These are phyloP conservation scores for Hassar affinis DNA, from an alignment of 2,113 vertebrate genomes.

Conservation along the genomic window DNA sequence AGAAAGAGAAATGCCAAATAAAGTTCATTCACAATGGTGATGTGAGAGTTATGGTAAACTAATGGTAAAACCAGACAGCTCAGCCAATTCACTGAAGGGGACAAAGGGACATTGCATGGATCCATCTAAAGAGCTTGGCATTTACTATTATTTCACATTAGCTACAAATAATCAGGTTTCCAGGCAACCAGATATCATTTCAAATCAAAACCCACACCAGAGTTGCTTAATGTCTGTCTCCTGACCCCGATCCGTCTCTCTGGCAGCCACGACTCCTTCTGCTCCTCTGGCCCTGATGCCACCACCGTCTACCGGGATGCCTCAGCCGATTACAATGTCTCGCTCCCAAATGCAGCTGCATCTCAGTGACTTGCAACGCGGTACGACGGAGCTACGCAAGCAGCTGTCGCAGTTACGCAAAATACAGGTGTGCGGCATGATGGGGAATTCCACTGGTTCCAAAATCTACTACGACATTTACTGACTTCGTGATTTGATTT, in stretches of 20 bases:
- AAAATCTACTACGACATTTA: background rate
- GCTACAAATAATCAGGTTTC: background rate
- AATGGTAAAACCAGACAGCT: background rate
- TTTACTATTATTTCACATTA: background rate
- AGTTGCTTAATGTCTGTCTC: background rate
- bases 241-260: constrained; percentile 22
- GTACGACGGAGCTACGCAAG: constrained; percentile 85
- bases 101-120: background rate
- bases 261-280: constrained; percentile 72
- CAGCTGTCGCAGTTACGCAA: constrained; percentile 90
- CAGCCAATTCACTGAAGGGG: background rate
- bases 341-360: constrained; percentile 93
- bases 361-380: constrained; percentile 89
- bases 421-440: constrained; percentile 78
- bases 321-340: constrained; percentile 81
- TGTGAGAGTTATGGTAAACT: background rate
- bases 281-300: constrained; percentile 79
- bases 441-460: background rate
- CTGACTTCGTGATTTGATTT: background rate
- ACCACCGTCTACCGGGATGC: constrained; percentile 71
- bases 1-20: background rate
- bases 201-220: background rate
- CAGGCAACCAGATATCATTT: background rate
- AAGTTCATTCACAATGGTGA: too few species aligned
- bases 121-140: too few species aligned